A percentile compares a stretch with the other conserved stretches of the same genome.
phyloP scores from a whole-genome alignment of 2,888 invertebrate species.

The Hyposoter dolosus region DNA sequence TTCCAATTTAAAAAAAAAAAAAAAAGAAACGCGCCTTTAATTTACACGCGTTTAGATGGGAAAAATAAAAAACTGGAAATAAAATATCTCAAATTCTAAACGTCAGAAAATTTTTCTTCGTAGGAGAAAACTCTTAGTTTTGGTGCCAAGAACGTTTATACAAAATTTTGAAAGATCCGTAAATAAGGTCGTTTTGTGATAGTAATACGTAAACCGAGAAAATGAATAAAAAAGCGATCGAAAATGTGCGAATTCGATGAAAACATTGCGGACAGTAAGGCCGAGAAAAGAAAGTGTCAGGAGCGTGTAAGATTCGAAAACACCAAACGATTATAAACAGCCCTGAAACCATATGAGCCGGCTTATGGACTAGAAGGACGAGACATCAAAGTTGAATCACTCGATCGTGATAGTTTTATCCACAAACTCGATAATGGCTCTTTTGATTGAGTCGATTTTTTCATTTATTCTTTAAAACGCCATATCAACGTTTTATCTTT shows the following conservation, averaged over 20 bases:
- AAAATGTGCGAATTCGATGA: background rate
- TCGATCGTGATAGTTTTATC: background rate
- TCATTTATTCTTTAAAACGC: slow-evolving; percentile 52
- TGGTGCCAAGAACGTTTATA: no score
- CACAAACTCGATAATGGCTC: background rate
- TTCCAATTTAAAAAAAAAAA: no score
- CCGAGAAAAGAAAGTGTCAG: background rate
- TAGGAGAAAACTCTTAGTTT: no score
- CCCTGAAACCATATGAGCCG: background rate
- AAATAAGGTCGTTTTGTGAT: no score
- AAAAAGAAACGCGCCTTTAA: no score
- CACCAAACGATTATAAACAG: background rate
- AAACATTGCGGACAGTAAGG: background rate
- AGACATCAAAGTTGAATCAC: background rate
- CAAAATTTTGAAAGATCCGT: no score
- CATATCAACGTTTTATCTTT: slow-evolving; percentile 24
- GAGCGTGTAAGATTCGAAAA: background rate
- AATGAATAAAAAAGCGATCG: background rate
- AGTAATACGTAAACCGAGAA: no score
- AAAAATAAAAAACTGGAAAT: no score
- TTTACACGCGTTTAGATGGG: no score
- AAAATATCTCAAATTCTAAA: no score
- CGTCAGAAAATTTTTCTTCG: no score
- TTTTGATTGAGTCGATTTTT: slow-evolving; percentile 28
- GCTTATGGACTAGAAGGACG: background rate